A percentile compares a stretch with the other conserved stretches of the same genome.
Conservation (phyloP, 2,888 invertebrate species). For the Synergus gifuensis region DNA sequence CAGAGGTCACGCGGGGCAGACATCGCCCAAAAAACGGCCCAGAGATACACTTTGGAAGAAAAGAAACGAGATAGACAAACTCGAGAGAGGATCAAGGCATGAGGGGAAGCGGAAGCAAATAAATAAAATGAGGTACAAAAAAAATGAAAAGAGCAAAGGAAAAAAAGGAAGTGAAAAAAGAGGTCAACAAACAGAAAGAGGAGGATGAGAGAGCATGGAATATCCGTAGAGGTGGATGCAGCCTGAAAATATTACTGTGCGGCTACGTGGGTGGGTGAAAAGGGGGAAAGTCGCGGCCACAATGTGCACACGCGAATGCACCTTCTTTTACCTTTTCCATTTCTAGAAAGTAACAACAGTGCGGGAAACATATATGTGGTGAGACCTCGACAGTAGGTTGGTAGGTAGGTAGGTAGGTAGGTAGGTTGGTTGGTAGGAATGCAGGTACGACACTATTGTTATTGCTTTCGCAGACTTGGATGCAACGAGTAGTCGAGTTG, state of each 20-base stretch:
- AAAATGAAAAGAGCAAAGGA: constrained; percentile 12
- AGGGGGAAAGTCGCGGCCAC: constrained; percentile 13
- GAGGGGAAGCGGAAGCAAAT: constrained; percentile 47
- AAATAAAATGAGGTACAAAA: constrained; percentile 47
- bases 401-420: constrained; percentile 33
- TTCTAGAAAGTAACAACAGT: constrained; percentile 43
- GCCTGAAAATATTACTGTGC: constrained; percentile 56
- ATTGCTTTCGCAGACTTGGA: constrained; percentile 61
- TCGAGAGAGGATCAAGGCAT: constrained; percentile 45
- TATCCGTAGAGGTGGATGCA: constrained; percentile 58
- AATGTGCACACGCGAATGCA: constrained; percentile 31
- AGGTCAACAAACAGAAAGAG: constrained; percentile 38
- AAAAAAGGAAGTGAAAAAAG: constrained; percentile 18
- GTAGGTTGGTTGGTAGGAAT: constrained; percentile 16
- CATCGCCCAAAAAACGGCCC: constrained; percentile 42
- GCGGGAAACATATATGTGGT: constrained; percentile 28
- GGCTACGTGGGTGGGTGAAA: constrained; percentile 17
- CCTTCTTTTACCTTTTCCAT: constrained; percentile 46
- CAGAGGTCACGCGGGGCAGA: constrained; percentile 61
- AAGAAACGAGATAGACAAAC: constrained; percentile 45
- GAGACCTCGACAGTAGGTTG: constrained; percentile 29
- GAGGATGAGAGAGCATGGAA: constrained; percentile 55
- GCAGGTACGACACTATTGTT: constrained; percentile 60
- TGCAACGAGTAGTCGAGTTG: constrained; percentile 48
- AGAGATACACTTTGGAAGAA: constrained; percentile 38